Base-by-base conservation (phyloP, 2,888 invertebrate genomes). In the Camponotus fellah region DNA sequence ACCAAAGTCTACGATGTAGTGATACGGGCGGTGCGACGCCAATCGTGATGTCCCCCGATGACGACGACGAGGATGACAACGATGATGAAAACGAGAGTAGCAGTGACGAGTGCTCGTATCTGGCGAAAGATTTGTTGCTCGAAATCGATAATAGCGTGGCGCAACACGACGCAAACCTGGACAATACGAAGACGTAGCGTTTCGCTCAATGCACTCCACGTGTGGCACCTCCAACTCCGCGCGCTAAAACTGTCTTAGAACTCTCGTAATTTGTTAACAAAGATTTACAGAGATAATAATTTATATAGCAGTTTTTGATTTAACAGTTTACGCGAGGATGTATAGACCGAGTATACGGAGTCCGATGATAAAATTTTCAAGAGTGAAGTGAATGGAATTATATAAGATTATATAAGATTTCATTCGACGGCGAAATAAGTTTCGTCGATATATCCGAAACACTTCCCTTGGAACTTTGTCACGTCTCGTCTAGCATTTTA, bases 231-330 rank as follows among this genome's bases (percentile, higher is more conserved):
- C 56, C 3, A 34, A 21, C 46, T 14, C 49, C 37, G 65, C n/a
- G 43, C 34, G 53, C 53, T 34, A 34, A 46, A 83, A 85, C 17
- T 49, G 87, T 85, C 68, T 66, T 88, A 85, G 76, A 83, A 83
- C 87, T 66, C n/a, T 66, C 26, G 46, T 89, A 91, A 89, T 86
- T 88, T 89, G 86, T 91, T 90, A 79, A 87, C 87, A 88, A 79
- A 88, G 83, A 90, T 86, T 83, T 87, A 90, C 82, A 90, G 85
- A 89, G 84, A 87, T 90, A 87, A 90, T 88, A 89, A 90, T 90
- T 90, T 90, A 90, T 80, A 71, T 90, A 89, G 87, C 86, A 65
- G 85, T 84, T 14, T 40, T 26, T n/a, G 90, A 85, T 83, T 74
- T 90, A 88, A 85, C 80, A 74, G 87, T 82, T 83, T 76, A 83